These are phyloP conservation scores for Callimico goeldii DNA, from an alignment of 2,797 vertebrate genomes.

Conservation along the genomic window DNA sequence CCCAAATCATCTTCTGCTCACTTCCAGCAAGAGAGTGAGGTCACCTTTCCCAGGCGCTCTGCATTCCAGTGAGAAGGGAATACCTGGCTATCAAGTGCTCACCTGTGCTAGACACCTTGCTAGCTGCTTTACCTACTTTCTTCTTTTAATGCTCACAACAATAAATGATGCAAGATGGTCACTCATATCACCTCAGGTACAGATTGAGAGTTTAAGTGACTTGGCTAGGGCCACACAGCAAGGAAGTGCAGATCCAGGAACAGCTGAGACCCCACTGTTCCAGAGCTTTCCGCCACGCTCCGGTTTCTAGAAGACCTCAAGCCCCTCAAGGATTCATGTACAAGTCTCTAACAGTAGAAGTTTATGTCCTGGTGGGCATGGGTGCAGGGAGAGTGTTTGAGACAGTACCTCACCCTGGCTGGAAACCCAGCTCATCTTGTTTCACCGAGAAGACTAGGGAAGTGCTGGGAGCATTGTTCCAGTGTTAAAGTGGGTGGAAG, in stretches of 20 bases:
- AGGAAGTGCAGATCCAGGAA: not conserved
- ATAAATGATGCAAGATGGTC: not conserved
- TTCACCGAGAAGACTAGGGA: not conserved
- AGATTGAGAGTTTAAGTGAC: not conserved
- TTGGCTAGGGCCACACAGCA: not conserved
- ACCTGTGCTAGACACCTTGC: not conserved
- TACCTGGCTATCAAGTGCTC: not conserved
- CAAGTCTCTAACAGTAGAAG: not conserved
- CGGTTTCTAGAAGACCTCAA: not conserved
- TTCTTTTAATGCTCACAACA: not conserved
- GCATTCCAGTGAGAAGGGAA: not conserved
- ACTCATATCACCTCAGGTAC: not conserved
- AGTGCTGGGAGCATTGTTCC: not conserved
- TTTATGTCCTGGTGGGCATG: not conserved
- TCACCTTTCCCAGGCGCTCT: not conserved
- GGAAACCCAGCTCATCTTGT: not conserved
- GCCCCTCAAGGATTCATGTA: not conserved
- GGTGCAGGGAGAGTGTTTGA: not conserved
- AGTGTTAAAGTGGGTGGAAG: not conserved
- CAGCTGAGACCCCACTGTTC: not conserved
- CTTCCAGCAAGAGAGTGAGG: not conserved
- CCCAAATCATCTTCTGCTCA: not conserved
- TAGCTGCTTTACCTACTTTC: not conserved
- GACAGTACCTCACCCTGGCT: not conserved
- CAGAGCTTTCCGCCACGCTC: not conserved